Conservation (phyloP, 2,888 invertebrate genomes). For the Operophtera brumata region DNA sequence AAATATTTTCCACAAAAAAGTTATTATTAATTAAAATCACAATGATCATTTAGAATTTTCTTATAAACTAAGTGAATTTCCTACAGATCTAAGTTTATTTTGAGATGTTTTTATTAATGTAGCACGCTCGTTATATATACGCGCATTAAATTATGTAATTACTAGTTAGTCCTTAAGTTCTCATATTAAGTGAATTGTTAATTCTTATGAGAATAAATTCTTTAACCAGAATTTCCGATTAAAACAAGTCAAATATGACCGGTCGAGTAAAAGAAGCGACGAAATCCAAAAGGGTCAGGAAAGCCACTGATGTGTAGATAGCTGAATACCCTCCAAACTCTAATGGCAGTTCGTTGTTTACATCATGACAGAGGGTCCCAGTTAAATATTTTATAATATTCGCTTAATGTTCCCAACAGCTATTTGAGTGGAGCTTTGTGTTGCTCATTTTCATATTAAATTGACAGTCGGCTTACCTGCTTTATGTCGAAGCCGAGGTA, state of each 20-base stretch:
- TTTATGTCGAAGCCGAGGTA: neutral
- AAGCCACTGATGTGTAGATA: constrained; percentile 13
- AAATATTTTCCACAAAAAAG: no score
- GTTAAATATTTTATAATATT: constrained; percentile 58
- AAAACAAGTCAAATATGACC: neutral
- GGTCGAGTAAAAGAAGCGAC: neutral
- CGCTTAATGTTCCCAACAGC: constrained; percentile 45
- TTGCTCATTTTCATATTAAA: constrained; percentile 38
- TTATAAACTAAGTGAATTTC: no score
- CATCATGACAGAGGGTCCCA: constrained; percentile 45
- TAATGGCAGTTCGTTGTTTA: constrained; percentile 53
- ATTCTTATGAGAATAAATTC: no score
- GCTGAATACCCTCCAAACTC: constrained; percentile 17
- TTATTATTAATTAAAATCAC: no score
- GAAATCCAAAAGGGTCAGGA: constrained; percentile 1
- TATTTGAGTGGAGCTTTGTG: constrained; percentile 42
- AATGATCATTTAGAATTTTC: no score
- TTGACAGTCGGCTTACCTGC: constrained; percentile 7
- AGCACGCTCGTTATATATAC: no score
- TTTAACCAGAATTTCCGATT: no score
- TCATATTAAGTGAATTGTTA: no score
- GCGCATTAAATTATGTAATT: no score
- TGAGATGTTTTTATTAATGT: no score
- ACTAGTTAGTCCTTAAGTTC: no score
- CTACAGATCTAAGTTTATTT: no score